Percentiles rank a stretch among this genome's conserved stretches.
Conservation (phyloP, 2,888 invertebrate genomes). For the Dinocampus coccinellae region DNA sequence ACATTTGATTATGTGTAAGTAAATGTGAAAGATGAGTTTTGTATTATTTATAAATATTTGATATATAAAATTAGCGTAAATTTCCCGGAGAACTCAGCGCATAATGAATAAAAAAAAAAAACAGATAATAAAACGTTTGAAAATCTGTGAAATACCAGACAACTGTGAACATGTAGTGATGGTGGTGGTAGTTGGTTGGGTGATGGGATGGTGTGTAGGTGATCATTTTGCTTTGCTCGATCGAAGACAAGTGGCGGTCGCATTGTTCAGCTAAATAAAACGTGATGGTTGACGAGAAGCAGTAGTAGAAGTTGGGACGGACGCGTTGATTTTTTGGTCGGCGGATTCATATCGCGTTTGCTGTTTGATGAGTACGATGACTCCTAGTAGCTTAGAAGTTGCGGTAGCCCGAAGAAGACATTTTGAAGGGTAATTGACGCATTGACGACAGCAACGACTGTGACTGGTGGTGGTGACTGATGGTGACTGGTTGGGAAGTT, state of each 20-base stretch:
- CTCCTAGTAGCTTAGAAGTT: constrained; percentile 62
- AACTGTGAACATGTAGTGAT: constrained; percentile 69
- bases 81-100: constrained; percentile 2
- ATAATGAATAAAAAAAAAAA: constrained; percentile 22
- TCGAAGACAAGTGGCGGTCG: constrained; percentile 66
- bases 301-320: constrained; percentile 51
- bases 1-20: constrained; percentile 4
- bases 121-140: constrained; percentile 60
- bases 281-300: constrained; percentile 55
- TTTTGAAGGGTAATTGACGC: constrained; percentile 42
- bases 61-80: background rate
- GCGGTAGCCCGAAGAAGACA: constrained; percentile 62
- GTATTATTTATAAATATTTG: background rate
- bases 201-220: constrained; percentile 68
- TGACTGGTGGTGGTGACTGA: constrained; percentile 65
- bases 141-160: constrained; percentile 68
- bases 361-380: constrained; percentile 53
- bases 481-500: constrained; percentile 69
- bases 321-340: constrained; percentile 47
- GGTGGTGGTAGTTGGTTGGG: constrained; percentile 65
- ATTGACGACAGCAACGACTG: constrained; percentile 58
- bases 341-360: constrained; percentile 38
- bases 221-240: constrained; percentile 67
- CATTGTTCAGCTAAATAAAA: constrained; percentile 50
- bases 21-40: background rate